Evolutionary conservation across 1,140 invertebrate species (phyloP), one percentile per base, ranked within the genome.

Genomic region (Galendromus occidentalis): DNA sequence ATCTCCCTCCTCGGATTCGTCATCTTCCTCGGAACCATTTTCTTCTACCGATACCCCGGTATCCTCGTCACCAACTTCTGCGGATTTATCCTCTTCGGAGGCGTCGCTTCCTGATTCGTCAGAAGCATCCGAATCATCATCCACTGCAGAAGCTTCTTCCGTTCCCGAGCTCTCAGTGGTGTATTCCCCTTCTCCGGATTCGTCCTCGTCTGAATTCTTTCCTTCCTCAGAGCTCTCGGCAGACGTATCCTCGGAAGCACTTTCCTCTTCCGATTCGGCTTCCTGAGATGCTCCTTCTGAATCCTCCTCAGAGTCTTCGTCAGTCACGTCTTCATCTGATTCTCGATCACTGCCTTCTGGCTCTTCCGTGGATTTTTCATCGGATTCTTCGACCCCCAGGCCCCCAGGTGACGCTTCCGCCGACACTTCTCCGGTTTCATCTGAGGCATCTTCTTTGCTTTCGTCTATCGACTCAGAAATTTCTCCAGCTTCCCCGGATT

Each of bases 191-290:
- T 59, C 51, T 22, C 25, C 51, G 25, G 45, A 47, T 20, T 25
- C 51, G 22, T 59, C 51, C 9, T 25, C 33, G 33, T 4, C 33
- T 6, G 33, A 39, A 39, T 39, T 9, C 9, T 39, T 9, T 14
- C 51, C 33, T 25, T 2, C 51, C 9, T 47, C 28, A 76, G 73
- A 33, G 76, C 68, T 39, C 29, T 64, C 33, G 9, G 9, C 63
- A 7, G 25, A 33, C 18, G 42, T n/a, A 12, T 59, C 51, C 51
- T 59, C 51, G 14, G 51, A 17, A 22, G 51, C n/a, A 5, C 4
- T 14, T 59, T 59, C 51, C 14, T 66, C 42, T 39, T 33, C 20
- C 17, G 1, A 1, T 44, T 41, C 42, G 25, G 17, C 12, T 59
- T 22, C 51, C 20, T 59, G 18, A 47, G 45, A 47, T 47, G 7